Evolutionary conservation across 2,888 invertebrate species (phyloP), one percentile per base, ranked within the genome.

Genomic region (Macrosoma leucophasiata): DNA sequence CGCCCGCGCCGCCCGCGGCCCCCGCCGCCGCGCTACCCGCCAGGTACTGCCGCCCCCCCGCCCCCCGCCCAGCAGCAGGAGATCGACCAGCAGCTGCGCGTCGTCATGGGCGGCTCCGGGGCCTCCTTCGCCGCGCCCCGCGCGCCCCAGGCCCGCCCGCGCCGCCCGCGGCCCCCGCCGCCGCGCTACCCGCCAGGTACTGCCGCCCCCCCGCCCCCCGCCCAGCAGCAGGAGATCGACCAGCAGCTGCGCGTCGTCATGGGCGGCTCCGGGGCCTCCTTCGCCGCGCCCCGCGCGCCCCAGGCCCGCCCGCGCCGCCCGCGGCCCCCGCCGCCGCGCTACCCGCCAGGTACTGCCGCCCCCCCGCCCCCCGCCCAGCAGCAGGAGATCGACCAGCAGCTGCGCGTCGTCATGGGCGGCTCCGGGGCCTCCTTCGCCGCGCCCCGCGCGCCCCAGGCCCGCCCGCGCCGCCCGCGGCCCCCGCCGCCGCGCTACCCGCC

Each of bases 141-240:
- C 55, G 61, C 60, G 51, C 58, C 48, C 20, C 69, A 68, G 45
- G 69, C 69, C 22, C 68, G 64, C 44, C 66, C 65, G 50, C 62
- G 68, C 43, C 37, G 52, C 48, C 56, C 51, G 44, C 61, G 54
- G 38, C 60, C 72, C 47, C 47, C 67, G 64, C 48, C 77, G 55
- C 65, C 55, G 57, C 62, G 64, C 47, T 61, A 76, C 53, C 59
- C 67, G 48, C 42, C 63, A 43, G 62, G 58, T 62, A n/a, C n/a
- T n/a, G n/a, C n/a, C n/a, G n/a, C n/a, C n/a, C n/a, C n/a, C n/a
- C 93, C 94, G 76, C 86, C 98, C 61, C 90, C 97, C 43, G 94
- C 95, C 73, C 96, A 97, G 77, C 97, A 97, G 86, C 77, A 91
- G 68, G 96, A 96, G 87, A 96, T 98, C 51, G 97, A 97, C 84